Percentiles rank a stretch among this genome's conserved stretches.
These are phyloP conservation scores for Steinernema feltiae DNA, from an alignment of 1,140 invertebrate species.

Conservation along the genomic window DNA sequence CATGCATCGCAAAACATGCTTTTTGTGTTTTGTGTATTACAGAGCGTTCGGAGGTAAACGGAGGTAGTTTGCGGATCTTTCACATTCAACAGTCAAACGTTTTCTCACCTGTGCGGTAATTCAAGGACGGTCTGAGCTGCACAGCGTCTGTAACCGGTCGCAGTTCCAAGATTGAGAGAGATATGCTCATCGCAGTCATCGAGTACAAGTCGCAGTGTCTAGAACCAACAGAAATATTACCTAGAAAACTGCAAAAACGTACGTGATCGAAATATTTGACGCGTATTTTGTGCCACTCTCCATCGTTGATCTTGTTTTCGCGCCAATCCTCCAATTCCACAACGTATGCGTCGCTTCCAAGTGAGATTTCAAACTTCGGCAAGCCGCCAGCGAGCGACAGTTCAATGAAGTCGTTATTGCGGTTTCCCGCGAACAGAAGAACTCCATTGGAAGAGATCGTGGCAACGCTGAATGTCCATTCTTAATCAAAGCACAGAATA, in stretches of 20 bases:
- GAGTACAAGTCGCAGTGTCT: slow-evolving; percentile 76
- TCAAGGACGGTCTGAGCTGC: slow-evolving; percentile 70
- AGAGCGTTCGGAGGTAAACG: too few species aligned
- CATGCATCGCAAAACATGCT: too few species aligned
- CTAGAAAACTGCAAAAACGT: slow-evolving; percentile 39
- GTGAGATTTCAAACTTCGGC: slow-evolving; percentile 79
- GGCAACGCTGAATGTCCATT: slow-evolving; percentile 42
- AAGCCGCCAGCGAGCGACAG: slow-evolving; percentile 73
- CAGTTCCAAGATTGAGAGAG: slow-evolving; percentile 59
- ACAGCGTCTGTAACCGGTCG: slow-evolving; percentile 72
- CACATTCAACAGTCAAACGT: too few species aligned
- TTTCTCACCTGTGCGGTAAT: slow-evolving; percentile 61
- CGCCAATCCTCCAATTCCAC: slow-evolving; percentile 65
- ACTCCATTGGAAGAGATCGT: slow-evolving; percentile 67
- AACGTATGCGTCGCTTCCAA: slow-evolving; percentile 71
- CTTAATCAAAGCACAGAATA: slow-evolving; percentile 5
- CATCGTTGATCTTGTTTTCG: slow-evolving; percentile 72
- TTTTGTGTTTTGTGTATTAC: too few species aligned
- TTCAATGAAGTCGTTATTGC: slow-evolving; percentile 71
- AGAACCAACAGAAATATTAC: slow-evolving; percentile 56
- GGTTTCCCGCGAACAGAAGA: slow-evolving; percentile 64
- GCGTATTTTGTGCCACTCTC: slow-evolving; percentile 83
- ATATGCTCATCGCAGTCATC: slow-evolving; percentile 84
- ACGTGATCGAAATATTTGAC: slow-evolving; percentile 80
- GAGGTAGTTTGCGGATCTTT: too few species aligned